phyloP scores from a whole-genome alignment of 2,113 vertebrate genomes.

The Parus major region DNA sequence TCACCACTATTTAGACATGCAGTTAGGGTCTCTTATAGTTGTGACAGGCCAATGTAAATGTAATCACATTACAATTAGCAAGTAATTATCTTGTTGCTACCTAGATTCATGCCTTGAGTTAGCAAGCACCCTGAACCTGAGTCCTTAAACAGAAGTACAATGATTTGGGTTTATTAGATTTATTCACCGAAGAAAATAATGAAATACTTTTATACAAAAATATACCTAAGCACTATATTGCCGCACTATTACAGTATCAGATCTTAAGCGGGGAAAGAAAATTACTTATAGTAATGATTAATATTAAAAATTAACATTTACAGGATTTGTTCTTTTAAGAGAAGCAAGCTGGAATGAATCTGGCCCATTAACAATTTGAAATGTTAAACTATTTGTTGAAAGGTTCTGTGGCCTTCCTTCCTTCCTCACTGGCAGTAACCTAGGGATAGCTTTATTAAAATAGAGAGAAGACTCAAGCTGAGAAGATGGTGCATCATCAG shows the following conservation, averaged over 20 bases:
- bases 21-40: slow-evolving; percentile 50
- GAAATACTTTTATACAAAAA: neutral
- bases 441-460: neutral
- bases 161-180: neutral
- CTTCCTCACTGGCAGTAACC: neutral
- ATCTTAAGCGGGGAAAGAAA: neutral
- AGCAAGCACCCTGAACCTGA: slow-evolving; percentile 21
- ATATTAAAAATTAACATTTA: neutral
- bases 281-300: neutral
- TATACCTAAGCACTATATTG: neutral
- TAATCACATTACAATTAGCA: slow-evolving; percentile 72
- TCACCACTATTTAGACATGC: slow-evolving; percentile 20
- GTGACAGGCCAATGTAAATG: slow-evolving; percentile 65
- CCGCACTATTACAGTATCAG: neutral
- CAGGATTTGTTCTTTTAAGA: neutral
- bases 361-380: neutral
- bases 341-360: neutral
- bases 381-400: neutral
- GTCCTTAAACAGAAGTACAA: slow-evolving; percentile 29
- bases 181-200: slow-evolving; percentile 10
- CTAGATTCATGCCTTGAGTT: slow-evolving; percentile 37
- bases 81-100: slow-evolving; percentile 60
- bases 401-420: neutral
- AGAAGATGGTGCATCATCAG: neutral
- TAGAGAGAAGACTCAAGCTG: neutral